Base-by-base conservation (phyloP, 2,888 invertebrate genomes). In the Heteromyza rotundicornis region DNA sequence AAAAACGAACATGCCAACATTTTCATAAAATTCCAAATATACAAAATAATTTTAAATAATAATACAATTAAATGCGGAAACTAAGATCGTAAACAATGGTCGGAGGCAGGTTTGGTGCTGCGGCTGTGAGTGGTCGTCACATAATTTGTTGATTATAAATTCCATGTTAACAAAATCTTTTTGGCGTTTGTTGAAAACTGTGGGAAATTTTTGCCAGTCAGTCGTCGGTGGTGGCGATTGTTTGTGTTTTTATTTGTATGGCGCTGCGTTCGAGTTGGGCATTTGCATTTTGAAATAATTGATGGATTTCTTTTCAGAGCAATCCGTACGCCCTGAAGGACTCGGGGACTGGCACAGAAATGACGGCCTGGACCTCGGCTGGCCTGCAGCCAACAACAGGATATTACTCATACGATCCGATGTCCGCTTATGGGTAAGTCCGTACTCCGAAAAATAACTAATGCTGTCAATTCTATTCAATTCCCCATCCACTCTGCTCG, bases 321-420 rank as follows among this genome's bases (percentile, higher is more conserved):
- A 94, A 94, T 87, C 94, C 94, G 70, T 94, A 94, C 84, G 92
- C 90, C 74, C 85, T 95, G 84, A 95, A 95, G 86, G 91, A 92
- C 81, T 86, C 89, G 68, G 89, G 92, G 84, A 88, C 91, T 77
- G 89, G 92, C 78, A 89, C 92, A 59, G 95, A 95, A 84, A 94
- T 94, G 92, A 89, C 92, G 67, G 93, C 94, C 75, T 95, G 95
- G 95, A 93, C 94, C 74, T 92, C 93, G 68, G 93, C 94, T 65
- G 93, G 94, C 65, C 87, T 95, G 62, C 94, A 95, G 84, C 92
- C 95, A 80, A 92, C 94, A 70, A 92, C 94, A 68, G 94, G 93
- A 78, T 95, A 95, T 87, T 94, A 95, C 86, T 93, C 94, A 71
- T 95, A 95, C 86, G 95, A 95, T 86, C 94, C 95, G 64, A 91